These are phyloP conservation scores for Trachelus troglodyta DNA, from an alignment of 2,888 invertebrate species.

Conservation along the genomic window DNA sequence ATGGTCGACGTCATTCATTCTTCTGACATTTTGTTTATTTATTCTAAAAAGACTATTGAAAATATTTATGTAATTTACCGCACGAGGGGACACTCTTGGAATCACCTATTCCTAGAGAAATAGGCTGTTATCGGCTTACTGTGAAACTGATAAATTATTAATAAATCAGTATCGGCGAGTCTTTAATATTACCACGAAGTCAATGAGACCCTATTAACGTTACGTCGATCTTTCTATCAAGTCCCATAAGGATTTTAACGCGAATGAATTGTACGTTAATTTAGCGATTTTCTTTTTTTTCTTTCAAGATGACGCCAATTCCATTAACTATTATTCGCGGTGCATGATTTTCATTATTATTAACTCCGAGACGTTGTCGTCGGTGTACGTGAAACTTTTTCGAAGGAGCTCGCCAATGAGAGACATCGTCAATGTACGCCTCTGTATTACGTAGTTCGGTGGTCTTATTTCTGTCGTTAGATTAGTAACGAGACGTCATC, in stretches of 20 bases:
- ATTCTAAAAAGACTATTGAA: neutral
- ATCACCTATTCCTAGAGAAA: neutral
- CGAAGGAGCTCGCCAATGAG: neutral
- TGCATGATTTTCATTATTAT: neutral
- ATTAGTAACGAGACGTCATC: neutral
- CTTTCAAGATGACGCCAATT: neutral
- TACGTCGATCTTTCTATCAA: neutral
- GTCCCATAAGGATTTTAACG: neutral
- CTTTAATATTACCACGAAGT: neutral
- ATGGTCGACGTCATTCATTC: neutral
- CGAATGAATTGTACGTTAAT: neutral
- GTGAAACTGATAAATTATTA: neutral
- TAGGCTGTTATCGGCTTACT: neutral
- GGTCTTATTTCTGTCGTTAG: neutral
- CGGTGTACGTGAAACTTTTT: neutral
- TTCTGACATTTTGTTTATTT: neutral
- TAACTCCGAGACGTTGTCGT: neutral
- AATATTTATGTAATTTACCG: neutral
- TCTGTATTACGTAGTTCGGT: neutral
- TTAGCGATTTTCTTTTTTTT: neutral
- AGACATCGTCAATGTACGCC: neutral
- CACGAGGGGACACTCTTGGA: neutral
- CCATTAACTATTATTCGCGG: neutral
- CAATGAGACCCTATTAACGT: neutral
- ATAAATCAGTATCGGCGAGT: neutral